Base-by-base conservation (phyloP, 2,113 vertebrate genomes). In the Melierax canorus region DNA sequence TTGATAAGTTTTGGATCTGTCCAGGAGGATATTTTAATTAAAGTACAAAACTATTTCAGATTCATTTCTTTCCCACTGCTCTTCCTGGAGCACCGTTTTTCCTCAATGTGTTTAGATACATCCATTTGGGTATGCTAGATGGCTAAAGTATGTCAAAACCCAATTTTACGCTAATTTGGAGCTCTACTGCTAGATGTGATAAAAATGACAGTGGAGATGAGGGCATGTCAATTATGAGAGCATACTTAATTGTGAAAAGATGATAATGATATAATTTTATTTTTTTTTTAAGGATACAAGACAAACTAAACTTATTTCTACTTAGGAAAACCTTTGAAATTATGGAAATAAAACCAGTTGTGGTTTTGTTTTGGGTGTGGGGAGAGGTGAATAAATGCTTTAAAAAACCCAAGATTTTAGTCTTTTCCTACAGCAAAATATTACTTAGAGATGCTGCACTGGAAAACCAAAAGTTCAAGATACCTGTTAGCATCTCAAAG, bases 401-500 rank as follows among this genome's bases (percentile, higher is more conserved):
- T 21, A 0, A 23, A 73, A 80, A 55, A 60, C 72, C 79, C 51
- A 72, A 88, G 55, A 59, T 92, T 95, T 92, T 78, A 93, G 91
- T 75, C 86, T 95, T 93, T 94, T 95, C 88, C 97, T 93, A 96
- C 45, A 97, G 92, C 96, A 97, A 95, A 95, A 86, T 96, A 96
- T 97, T 96, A 97, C 97, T 97, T 91, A 94, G 94, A 97, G 97
- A 97, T 95, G 97, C 97, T 97, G 95, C 94, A 96, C 90, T 94
- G 92, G 94, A 97, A 97, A 97, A 97, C 95, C 93, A 97, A 97
- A 97, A 95, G 94, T 96, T 97, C 96, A 97, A 96, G 95, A 94
- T 96, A 97, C 96, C 96, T 96, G 95, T 96, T 95, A 97, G 93
- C 97, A 97, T 96, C 95, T 97, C 97, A 97, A 96, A 96, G 96